These are phyloP conservation scores for Sorex maritimensis DNA, from an alignment of 2,797 vertebrate genomes.

Conservation along the genomic window DNA sequence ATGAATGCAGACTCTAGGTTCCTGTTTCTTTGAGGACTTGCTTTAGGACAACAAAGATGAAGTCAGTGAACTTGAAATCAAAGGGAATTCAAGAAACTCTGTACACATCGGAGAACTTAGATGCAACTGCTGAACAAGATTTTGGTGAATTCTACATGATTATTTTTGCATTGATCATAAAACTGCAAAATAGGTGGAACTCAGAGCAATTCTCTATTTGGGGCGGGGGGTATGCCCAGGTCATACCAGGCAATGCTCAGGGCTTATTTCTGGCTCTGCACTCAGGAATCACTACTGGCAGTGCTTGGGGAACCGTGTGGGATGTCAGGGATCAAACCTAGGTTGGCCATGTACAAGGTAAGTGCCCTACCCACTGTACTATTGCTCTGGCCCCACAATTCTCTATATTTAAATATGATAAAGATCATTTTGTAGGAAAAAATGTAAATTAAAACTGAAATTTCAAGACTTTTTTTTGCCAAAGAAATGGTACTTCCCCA, in stretches of 20 bases:
- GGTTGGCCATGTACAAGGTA: too few relatives aligned
- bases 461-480: slow-evolving; percentile 34
- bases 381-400: too few relatives aligned
- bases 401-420: not conserved
- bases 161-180: not conserved
- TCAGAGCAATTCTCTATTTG: not conserved
- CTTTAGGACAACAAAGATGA: not conserved
- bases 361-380: too few relatives aligned
- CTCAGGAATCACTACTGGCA: too few relatives aligned
- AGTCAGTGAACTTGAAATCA: not conserved
- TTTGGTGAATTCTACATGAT: not conserved
- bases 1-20: fast-evolving
- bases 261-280: too few relatives aligned
- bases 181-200: not conserved
- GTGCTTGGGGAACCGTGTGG: too few relatives aligned
- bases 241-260: too few relatives aligned
- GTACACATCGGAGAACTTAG: not conserved
- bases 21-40: not conserved
- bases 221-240: too few relatives aligned
- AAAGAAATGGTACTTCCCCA: not conserved
- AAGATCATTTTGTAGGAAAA: slow-evolving; percentile 4
- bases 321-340: too few relatives aligned
- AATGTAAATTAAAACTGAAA: slow-evolving; percentile 42
- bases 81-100: not conserved
- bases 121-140: not conserved